Conservation (phyloP, 2,113 vertebrate genomes). For the Phoxinus phoxinus region DNA sequence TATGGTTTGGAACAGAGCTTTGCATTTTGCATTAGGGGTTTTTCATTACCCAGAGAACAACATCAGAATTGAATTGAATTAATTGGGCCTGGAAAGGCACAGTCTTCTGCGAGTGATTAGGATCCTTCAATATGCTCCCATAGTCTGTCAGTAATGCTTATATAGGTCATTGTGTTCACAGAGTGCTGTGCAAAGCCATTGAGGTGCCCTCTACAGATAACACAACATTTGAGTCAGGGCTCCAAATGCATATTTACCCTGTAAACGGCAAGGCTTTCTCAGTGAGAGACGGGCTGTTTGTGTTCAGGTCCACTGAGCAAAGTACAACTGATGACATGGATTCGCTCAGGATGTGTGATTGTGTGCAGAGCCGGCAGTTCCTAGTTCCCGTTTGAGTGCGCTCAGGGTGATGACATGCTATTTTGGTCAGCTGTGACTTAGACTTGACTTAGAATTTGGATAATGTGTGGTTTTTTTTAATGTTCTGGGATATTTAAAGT, state of each 20-base stretch:
- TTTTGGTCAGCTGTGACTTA: constrained; percentile 26
- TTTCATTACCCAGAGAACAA: not conserved
- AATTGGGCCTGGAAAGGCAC: constrained; percentile 27
- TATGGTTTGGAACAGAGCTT: not conserved
- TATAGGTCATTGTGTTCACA: constrained; percentile 47
- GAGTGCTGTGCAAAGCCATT: constrained; percentile 7
- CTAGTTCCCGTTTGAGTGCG: constrained; percentile 29
- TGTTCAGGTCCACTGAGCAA: constrained; percentile 61
- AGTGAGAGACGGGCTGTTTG: constrained; percentile 55
- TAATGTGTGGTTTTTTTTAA: not conserved
- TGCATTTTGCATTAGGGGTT: constrained; percentile 9
- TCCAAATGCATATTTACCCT: constrained; percentile 54
- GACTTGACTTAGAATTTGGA: not conserved
- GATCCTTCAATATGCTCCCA: constrained; percentile 26
- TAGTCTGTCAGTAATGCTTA: constrained; percentile 27
- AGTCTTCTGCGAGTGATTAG: constrained; percentile 20
- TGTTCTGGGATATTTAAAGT: not conserved
- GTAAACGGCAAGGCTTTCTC: constrained; percentile 42
- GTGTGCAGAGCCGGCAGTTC: constrained; percentile 44
- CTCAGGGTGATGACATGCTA: not conserved
- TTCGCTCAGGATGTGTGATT: constrained; percentile 27
- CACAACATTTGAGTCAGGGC: constrained; percentile 34
- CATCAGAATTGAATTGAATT: not conserved
- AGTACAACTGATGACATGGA: constrained; percentile 61
- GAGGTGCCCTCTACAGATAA: constrained; percentile 38